Percentiles rank a stretch among this genome's conserved stretches.
phyloP scores from a whole-genome alignment of 2,113 vertebrate genomes.

The Tamias sibiricus region DNA sequence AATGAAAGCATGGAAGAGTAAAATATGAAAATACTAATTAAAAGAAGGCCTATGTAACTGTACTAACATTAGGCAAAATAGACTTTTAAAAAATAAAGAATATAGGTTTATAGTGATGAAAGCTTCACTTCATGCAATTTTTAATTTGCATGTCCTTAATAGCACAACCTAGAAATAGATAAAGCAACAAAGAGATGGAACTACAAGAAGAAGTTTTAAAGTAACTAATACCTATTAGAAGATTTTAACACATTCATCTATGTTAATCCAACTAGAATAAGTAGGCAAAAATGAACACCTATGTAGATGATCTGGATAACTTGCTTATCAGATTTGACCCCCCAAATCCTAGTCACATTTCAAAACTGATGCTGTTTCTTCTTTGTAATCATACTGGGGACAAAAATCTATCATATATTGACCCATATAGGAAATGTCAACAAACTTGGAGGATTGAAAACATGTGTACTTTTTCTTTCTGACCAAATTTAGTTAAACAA shows the following conservation, averaged over 20 bases:
- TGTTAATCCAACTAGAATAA: not conserved
- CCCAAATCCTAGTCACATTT: not conserved
- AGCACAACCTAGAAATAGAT: not conserved
- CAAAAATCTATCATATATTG: not conserved
- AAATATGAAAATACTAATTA: not conserved
- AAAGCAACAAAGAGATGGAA: not conserved
- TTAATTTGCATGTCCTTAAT: not conserved
- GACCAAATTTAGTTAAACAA: not conserved
- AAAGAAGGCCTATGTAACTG: not conserved
- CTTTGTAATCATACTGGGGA: not conserved
- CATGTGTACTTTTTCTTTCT: not conserved
- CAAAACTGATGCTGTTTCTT: not conserved
- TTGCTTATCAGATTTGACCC: not conserved
- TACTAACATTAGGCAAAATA: not conserved
- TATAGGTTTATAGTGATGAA: not conserved
- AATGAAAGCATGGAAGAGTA: not conserved
- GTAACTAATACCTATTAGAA: not conserved
- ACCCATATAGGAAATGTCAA: not conserved
- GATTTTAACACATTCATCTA: not conserved
- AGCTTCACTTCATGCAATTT: not conserved
- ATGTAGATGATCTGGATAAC: not conserved
- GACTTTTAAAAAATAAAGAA: not conserved
- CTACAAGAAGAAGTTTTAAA: not conserved
- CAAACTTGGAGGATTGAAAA: not conserved
- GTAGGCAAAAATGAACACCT: not conserved